Evolutionary conservation across 2,113 vertebrate genomes (phyloP), one percentile per base, ranked within the genome.

Genomic region (Girardinichthys multiradiatus): DNA sequence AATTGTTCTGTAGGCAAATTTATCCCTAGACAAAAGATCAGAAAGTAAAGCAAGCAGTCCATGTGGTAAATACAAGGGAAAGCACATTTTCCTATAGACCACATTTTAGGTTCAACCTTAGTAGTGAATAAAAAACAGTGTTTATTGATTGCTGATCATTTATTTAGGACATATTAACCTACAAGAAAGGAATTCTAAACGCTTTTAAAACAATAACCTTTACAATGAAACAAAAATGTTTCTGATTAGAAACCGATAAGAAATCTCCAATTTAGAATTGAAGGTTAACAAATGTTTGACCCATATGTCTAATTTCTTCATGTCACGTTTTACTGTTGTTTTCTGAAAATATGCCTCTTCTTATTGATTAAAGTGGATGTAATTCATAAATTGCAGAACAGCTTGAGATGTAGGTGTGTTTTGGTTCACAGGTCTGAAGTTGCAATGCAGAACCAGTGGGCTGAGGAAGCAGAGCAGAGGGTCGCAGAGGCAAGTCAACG

Each of bases 401-500:
- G 45, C 45, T 66, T 81, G 51, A 21, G 2, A 59, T 63, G 77
- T 86, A 57, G 70, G 48, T 65, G 61, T 90, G 54, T 86, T 82
- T 83, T 81, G 70, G 69, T 70, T 81, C 14, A 63, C 83, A 96
- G 96, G 90, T 85, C 84, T 58, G 89, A 76, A 63, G 76, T 79
- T 54, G 64, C 79, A 65, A 94, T 91, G 51, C 84, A 92, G 35
- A 57, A 85, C 28, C 86, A 15, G 54, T 79, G 67, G 92, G 89
- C 90, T 6, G 89, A 91, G 81, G 78, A 69, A 74, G 86, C 89
- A 7, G 93, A 94, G 79, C 88, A 85, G 72, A 70, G 84, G 63
- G 77, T 69, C 45, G 31, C 0, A 77, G 87, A 93, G 35, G 67
- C 10, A 64, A 87, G 91, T 54, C 91, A 93, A 72, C 91, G 92